phyloP scores from a whole-genome alignment of 2,888 invertebrate genomes.

The Tricholauxania praeusta region DNA sequence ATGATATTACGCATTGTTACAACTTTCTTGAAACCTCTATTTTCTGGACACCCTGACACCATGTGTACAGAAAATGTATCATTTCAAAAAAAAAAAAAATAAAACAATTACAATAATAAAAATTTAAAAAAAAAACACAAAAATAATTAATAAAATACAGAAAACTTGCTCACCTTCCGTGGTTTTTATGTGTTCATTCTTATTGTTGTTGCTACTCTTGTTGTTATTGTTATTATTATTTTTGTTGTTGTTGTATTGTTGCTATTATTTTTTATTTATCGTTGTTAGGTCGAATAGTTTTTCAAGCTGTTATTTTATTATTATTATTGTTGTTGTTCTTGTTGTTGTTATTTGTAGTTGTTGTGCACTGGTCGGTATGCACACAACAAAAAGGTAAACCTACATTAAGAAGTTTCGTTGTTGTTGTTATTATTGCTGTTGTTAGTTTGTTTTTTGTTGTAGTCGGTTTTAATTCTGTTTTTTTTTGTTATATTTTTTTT shows the following conservation, averaged over 20 bases:
- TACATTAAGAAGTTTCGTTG: neutral
- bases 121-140: too few relatives aligned
- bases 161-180: constrained; percentile 61
- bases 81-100: too few relatives aligned
- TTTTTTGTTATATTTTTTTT: neutral
- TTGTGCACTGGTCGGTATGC: constrained; percentile 3
- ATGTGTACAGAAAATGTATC: too few relatives aligned
- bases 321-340: neutral
- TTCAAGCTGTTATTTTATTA: neutral
- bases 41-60: too few relatives aligned
- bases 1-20: too few relatives aligned
- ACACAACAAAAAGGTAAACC: too few relatives aligned
- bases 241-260: constrained; percentile 41
- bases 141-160: constrained; percentile 38
- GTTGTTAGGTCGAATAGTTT: constrained; percentile 16
- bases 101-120: too few relatives aligned
- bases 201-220: constrained; percentile 7
- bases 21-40: too few relatives aligned
- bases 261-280: constrained; percentile 39
- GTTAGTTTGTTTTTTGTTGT: neutral
- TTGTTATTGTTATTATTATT: constrained; percentile 49
- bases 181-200: constrained; percentile 49
- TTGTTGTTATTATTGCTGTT: constrained; percentile 36
- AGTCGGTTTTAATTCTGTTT: neutral
- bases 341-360: neutral